A percentile compares a stretch with the other conserved stretches of the same genome.
Evolutionary conservation across 53 echinoderm and acorn worm species (phyloP).

Genomic region (Zoroaster sp.): DNA sequence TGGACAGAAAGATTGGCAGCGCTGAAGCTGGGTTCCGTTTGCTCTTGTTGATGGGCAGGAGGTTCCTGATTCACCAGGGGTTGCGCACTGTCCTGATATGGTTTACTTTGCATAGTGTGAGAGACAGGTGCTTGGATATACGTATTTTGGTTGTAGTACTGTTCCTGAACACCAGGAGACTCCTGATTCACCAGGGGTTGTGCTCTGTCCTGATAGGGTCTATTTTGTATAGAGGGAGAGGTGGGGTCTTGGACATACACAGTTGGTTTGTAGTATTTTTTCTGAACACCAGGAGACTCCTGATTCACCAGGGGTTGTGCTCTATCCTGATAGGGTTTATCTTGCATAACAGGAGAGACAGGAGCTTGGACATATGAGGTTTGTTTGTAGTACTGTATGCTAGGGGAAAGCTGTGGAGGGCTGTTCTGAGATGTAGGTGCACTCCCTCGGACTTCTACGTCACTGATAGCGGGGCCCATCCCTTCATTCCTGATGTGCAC

Average conservation of each 20-base stretch:
- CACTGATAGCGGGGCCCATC: conserved; percentile 17
- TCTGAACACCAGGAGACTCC: too few relatives aligned
- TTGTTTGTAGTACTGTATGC: neutral
- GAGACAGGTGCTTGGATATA: too few relatives aligned
- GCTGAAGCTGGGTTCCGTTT: neutral
- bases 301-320: conserved; percentile 35
- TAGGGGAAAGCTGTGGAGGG: neutral
- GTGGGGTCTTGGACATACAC: too few relatives aligned
- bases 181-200: too few relatives aligned
- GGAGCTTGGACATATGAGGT: neutral
- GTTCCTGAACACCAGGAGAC: too few relatives aligned
- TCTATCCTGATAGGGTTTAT: neutral
- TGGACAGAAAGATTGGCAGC: neutral
- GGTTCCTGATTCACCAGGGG: too few relatives aligned
- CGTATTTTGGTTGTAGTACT: too few relatives aligned
- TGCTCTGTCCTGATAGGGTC: too few relatives aligned
- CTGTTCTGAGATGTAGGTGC: neutral
- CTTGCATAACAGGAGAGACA: neutral
- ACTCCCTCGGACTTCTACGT: conserved; percentile 13
- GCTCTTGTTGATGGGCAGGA: conserved; percentile 39
- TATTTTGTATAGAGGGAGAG: too few relatives aligned
- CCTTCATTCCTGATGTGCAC: conserved; percentile 39
- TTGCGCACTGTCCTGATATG: too few relatives aligned
- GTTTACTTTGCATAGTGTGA: too few relatives aligned
- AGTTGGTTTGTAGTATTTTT: too few relatives aligned